These are phyloP conservation scores for Psylliodes chrysocephalus DNA, from an alignment of 2,888 invertebrate genomes.

Conservation along the genomic window DNA sequence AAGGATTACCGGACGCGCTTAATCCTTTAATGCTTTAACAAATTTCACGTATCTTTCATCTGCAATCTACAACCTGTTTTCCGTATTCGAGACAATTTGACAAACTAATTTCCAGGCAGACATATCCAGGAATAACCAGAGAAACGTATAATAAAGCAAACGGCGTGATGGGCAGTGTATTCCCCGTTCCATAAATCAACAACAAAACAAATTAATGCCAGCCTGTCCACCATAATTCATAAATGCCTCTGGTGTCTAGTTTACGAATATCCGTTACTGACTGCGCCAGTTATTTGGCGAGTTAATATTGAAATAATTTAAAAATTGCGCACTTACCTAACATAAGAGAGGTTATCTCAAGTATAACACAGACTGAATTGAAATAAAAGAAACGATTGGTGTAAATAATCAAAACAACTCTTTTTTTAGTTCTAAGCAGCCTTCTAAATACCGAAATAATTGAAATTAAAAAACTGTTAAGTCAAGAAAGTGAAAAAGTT, in stretches of 20 bases:
- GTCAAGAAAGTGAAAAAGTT: too few species aligned
- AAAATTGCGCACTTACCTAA: too few species aligned
- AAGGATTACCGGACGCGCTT: conserved; percentile 1
- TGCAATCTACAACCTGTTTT: conserved; percentile 19
- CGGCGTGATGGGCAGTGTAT: conserved; percentile 31
- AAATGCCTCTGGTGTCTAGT: conserved; percentile 33
- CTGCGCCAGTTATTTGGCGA: background rate
- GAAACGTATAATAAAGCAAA: conserved; percentile 30
- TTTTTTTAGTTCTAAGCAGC: too few species aligned
- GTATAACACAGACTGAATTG: too few species aligned
- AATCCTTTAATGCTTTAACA: conserved; percentile 23
- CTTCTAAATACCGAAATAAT: too few species aligned
- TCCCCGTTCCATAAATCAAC: conserved; percentile 38
- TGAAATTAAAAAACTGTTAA: too few species aligned
- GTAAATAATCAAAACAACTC: too few species aligned
- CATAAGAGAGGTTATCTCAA: too few species aligned
- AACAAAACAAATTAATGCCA: conserved; percentile 42
- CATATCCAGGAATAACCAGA: conserved; percentile 19
- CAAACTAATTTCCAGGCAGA: conserved; percentile 27
- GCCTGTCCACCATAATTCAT: conserved; percentile 37
- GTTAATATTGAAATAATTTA: background rate
- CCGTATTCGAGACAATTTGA: conserved; percentile 20
- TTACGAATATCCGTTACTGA: conserved; percentile 26
- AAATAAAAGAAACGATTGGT: too few species aligned
- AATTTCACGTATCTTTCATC: conserved; percentile 11